Conservation (phyloP, 1,140 invertebrate genomes). For the Onthophagus taurus region DNA sequence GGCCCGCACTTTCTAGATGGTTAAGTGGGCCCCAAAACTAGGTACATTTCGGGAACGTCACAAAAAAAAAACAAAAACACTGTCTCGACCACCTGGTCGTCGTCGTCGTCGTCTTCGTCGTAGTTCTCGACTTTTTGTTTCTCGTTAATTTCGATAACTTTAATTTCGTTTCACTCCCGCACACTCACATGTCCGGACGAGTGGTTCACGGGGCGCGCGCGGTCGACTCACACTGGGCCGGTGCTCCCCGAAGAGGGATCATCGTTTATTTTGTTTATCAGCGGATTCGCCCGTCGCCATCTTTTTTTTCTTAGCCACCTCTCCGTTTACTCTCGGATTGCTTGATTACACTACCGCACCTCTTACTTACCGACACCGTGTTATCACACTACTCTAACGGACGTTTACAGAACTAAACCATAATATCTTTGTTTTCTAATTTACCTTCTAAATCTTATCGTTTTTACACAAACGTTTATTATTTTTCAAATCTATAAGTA, state of each 20-base stretch:
- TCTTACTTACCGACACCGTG: slow-evolving; percentile 11
- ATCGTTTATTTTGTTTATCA: slow-evolving; percentile 14
- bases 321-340: slow-evolving; percentile 5
- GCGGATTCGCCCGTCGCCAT: slow-evolving; percentile 11
- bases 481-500: too few relatives aligned
- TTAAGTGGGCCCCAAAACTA: slow-evolving; percentile 6
- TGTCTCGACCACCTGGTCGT: neutral
- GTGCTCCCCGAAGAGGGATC: too few relatives aligned
- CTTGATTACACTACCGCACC: slow-evolving; percentile 5
- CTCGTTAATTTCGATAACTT: slow-evolving; percentile 1
- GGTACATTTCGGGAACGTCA: slow-evolving; percentile 14
- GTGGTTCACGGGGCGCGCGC: neutral
- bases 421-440: too few relatives aligned
- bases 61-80: neutral
- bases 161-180: neutral
- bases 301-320: slow-evolving; percentile 12
- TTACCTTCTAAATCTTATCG: too few relatives aligned
- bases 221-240: neutral
- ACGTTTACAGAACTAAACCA: too few relatives aligned
- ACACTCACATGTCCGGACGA: neutral
- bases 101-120: too few relatives aligned
- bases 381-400: too few relatives aligned
- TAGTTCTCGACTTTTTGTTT: too few relatives aligned
- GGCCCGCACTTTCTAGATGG: neutral
- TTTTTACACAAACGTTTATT: too few relatives aligned